Evolutionary conservation across 2,113 vertebrate species (phyloP), one percentile per base, ranked within the genome.

Genomic region (Neodontobutis hainanensis): DNA sequence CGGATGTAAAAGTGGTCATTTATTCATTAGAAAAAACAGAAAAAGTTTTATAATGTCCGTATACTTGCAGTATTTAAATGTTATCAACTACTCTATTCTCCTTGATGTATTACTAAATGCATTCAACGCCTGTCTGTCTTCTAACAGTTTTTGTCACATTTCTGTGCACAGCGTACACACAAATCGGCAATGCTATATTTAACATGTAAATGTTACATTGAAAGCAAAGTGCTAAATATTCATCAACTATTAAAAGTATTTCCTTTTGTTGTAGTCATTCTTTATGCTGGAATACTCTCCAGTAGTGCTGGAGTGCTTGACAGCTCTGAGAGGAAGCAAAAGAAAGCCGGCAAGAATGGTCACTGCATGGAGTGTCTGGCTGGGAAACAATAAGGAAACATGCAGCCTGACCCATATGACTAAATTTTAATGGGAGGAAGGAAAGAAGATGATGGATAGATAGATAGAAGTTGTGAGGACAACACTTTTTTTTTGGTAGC

Each of bases 281-380:
- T 50, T 10, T 32, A 48, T n/a, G 9, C 42, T 65, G 56, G n/a
- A 57, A 68, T 56, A 52, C 71, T 67, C 83, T 72, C 19, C 19
- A 27, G 19, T 27, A 27, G 19, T 27, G 19, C 19, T 27, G 19
- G 19, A 27, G 70, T 70, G 36, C 10, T 68, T 47, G 35, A 70
- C 32, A 81, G 11, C 47, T 47, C 19, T 56, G 42, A 70, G 47
- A 50, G 68, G 79, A 75, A 73, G 53, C 38, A n/a, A 63, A 68
- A 34, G 45, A 63, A 15, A 47, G 57, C 34, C 44, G 56, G 65
- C 57, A 34, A 8, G 52, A 55, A 15, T 19, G 59, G 55, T 10
- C 16, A 11, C 38, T 78, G 70, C 32, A 61, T 51, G 11, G 44
- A 68, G 56, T 3, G 43, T 53, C 73, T 83, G 59, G 6, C 53